These are phyloP conservation scores for Ophion obscuratus DNA, from an alignment of 2,888 invertebrate species.

Conservation along the genomic window DNA sequence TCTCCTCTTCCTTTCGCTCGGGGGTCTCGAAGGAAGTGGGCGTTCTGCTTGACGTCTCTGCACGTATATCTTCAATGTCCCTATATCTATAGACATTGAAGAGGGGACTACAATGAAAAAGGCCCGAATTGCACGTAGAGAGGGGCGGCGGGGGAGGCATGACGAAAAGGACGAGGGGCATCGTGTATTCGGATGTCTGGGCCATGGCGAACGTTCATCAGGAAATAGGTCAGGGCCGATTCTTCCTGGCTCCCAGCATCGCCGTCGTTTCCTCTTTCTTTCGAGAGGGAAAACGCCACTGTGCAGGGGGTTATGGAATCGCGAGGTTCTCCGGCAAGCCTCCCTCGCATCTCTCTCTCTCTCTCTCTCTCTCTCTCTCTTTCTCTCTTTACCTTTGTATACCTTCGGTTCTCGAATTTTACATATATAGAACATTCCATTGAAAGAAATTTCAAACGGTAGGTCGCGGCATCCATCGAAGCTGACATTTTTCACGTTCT, in stretches of 20 bases:
- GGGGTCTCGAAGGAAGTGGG: slow-evolving; percentile 73
- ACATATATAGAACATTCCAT: slow-evolving; percentile 8
- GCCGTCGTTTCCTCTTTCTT: slow-evolving; percentile 71
- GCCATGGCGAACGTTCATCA: slow-evolving; percentile 68
- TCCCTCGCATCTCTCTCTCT: slow-evolving; percentile 4
- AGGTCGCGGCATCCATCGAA: slow-evolving; percentile 40
- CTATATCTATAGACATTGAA: slow-evolving; percentile 23
- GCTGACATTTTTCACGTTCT: slow-evolving; percentile 48
- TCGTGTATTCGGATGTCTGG: slow-evolving; percentile 59
- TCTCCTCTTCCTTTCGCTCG: slow-evolving; percentile 63
- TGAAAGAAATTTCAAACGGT: slow-evolving; percentile 57
- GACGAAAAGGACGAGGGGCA: slow-evolving; percentile 45
- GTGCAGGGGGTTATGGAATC: slow-evolving; percentile 41
- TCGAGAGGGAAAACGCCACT: slow-evolving; percentile 60
- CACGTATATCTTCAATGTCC: slow-evolving; percentile 1
- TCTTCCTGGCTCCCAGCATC: slow-evolving; percentile 54
- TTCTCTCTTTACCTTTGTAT: slow-evolving; percentile 30
- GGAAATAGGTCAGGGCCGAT: slow-evolving; percentile 77
- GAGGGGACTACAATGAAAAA: slow-evolving; percentile 63
- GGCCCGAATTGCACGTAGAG: slow-evolving; percentile 47
- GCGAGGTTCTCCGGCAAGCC: slow-evolving; percentile 33
- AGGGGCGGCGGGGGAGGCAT: slow-evolving; percentile 18
- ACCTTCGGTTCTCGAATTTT: slow-evolving; percentile 19
- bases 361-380: not conserved
- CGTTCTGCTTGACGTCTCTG: slow-evolving; percentile 63